Conservation (phyloP, 1,140 invertebrate species). For the Tetragnatha versicolor region DNA sequence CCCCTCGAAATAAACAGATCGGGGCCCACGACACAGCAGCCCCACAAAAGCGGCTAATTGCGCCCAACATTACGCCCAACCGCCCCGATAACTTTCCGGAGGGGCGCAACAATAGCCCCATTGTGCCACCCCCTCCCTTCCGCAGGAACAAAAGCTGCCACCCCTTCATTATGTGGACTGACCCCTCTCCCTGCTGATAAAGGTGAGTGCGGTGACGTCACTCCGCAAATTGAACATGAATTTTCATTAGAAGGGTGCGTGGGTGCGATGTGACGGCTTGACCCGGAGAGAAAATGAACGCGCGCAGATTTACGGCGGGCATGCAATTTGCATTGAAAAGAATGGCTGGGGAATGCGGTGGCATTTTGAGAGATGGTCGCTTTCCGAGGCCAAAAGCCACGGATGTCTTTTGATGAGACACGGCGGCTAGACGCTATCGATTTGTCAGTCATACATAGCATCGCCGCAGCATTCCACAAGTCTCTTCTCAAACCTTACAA, state of each 20-base stretch:
- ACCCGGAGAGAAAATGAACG: neutral
- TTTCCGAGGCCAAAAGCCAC: too few relatives aligned
- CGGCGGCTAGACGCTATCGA: too few relatives aligned
- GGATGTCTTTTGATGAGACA: too few relatives aligned
- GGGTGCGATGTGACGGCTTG: neutral
- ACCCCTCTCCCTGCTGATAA: slow-evolving; percentile 10
- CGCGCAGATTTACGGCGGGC: neutral
- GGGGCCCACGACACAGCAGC: too few relatives aligned
- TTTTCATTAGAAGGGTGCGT: slow-evolving; percentile 35
- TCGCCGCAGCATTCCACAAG: too few relatives aligned
- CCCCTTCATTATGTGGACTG: slow-evolving; percentile 10
- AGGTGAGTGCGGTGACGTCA: slow-evolving; percentile 41
- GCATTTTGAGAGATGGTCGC: too few relatives aligned
- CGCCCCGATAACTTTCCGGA: neutral
- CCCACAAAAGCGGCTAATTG: too few relatives aligned
- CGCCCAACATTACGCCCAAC: neutral
- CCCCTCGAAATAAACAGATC: neutral
- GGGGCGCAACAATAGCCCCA: slow-evolving; percentile 28
- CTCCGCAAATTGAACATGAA: slow-evolving; percentile 50
- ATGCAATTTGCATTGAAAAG: neutral
- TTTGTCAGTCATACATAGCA: too few relatives aligned
- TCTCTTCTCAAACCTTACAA: too few relatives aligned
- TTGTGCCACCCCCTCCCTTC: neutral
- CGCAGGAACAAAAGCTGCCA: too few relatives aligned
- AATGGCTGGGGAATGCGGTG: neutral